Conservation (phyloP, 2,888 invertebrate species). For the Melolontha melolontha region DNA sequence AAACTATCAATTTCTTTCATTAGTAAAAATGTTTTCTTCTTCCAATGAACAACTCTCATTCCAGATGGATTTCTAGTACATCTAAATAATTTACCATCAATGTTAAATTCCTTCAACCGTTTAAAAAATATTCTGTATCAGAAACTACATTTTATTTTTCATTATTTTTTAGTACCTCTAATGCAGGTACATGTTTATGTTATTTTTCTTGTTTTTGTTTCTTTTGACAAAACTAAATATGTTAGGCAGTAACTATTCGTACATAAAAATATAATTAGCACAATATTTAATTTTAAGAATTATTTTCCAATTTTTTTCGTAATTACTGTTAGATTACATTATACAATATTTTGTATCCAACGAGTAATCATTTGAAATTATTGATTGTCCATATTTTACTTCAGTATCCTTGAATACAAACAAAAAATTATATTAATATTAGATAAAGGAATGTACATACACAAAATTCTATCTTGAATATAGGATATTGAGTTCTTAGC, state of each 20-base stretch:
- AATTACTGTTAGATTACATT: constrained; percentile 22
- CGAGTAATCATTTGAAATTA: constrained; percentile 16
- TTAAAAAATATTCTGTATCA: constrained; percentile 21
- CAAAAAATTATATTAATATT: too few species aligned
- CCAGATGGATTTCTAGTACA: not conserved
- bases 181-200: constrained; percentile 21
- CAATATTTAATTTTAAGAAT: constrained; percentile 45
- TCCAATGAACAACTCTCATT: not conserved
- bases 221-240: constrained; percentile 58
- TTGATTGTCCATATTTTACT: constrained; percentile 13
- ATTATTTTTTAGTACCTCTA: constrained; percentile 22
- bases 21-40: not conserved
- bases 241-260: constrained; percentile 52
- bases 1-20: too few species aligned
- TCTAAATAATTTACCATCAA: constrained; percentile 7
- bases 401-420: not conserved
- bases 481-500: too few species aligned
- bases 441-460: too few species aligned
- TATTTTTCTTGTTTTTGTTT: constrained; percentile 45
- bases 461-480: too few species aligned
- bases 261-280: constrained; percentile 57
- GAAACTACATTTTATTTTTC: constrained; percentile 1
- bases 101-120: constrained; percentile 9
- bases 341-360: constrained; percentile 16
- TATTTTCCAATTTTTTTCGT: constrained; percentile 18